Percentiles rank a stretch among this genome's conserved stretches.
Evolutionary conservation across 2,113 vertebrate genomes (phyloP).

Genomic region (Hemibagrus wyckioides): DNA sequence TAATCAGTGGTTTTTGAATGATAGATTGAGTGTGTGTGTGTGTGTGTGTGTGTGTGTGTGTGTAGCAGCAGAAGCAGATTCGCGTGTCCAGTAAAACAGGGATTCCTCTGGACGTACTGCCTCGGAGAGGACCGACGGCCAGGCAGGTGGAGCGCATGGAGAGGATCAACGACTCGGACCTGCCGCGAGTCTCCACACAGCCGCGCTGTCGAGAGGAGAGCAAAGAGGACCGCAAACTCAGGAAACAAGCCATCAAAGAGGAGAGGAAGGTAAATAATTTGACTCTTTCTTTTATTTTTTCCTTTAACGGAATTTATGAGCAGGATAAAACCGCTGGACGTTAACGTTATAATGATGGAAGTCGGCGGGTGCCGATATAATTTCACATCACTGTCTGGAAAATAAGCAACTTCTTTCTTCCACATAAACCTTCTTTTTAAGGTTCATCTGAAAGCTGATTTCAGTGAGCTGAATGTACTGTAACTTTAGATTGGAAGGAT

Average conservation of each 20-base stretch:
- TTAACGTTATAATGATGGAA: not conserved
- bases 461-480: no score
- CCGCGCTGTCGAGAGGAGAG: conserved; percentile 78
- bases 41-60: conserved; percentile 29
- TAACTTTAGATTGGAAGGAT: not conserved
- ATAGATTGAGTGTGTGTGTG: not conserved
- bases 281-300: no score
- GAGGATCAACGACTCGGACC: conserved; percentile 83
- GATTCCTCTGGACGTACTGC: conserved; percentile 84
- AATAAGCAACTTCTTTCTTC: not conserved
- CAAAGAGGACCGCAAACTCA: conserved; percentile 79
- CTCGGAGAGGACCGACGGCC: conserved; percentile 77
- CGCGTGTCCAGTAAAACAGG: conserved; percentile 87
- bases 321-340: not conserved
- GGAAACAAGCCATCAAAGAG: conserved; percentile 87
- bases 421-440: not conserved
- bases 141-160: conserved; percentile 87
- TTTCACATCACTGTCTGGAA: not conserved
- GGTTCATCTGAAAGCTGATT: no score
- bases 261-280: conserved; percentile 82
- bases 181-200: conserved; percentile 81
- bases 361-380: no score
- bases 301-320: not conserved
- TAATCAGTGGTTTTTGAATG: not conserved
- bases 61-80: conserved; percentile 79